A percentile compares a stretch with the other conserved stretches of the same genome.
Conservation (phyloP, 2,797 vertebrate genomes). For the Platyrinchus mystaceus region DNA sequence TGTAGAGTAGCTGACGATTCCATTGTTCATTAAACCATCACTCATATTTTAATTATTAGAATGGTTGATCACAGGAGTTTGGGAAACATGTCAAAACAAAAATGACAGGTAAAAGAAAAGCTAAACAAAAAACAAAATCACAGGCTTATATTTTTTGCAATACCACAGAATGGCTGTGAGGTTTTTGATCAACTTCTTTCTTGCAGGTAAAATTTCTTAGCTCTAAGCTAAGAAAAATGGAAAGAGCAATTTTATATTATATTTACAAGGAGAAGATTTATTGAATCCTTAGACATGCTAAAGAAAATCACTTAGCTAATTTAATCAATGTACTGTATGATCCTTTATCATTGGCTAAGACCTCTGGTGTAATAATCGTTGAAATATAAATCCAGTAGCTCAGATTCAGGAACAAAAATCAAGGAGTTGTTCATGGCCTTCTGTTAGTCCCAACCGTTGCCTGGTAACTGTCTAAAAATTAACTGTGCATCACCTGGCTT, state of each 20-base stretch:
- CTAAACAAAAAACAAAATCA: slow-evolving; percentile 22
- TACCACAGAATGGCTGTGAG: not conserved
- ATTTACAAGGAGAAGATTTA: slow-evolving; percentile 1
- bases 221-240: not conserved
- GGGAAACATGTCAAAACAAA: slow-evolving; percentile 31
- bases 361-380: not conserved
- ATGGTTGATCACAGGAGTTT: not conserved
- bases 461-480: slow-evolving; percentile 65
- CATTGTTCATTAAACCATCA: slow-evolving; percentile 2
- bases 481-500: slow-evolving; percentile 49
- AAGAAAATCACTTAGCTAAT: slow-evolving; percentile 20
- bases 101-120: slow-evolving; percentile 15
- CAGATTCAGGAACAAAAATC: not conserved
- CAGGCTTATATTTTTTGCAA: not conserved
- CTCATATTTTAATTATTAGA: slow-evolving; percentile 10
- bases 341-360: not conserved
- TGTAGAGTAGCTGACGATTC: not conserved
- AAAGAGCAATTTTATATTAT: not conserved
- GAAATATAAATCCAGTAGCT: slow-evolving; percentile 23
- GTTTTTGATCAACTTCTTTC: not conserved
- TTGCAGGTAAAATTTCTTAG: slow-evolving; percentile 3
- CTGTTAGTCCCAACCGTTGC: slow-evolving; percentile 51
- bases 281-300: not conserved
- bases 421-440: not conserved
- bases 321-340: not conserved